These are phyloP conservation scores for Ectemnius continuus DNA, from an alignment of 2,888 invertebrate genomes.

Conservation along the genomic window DNA sequence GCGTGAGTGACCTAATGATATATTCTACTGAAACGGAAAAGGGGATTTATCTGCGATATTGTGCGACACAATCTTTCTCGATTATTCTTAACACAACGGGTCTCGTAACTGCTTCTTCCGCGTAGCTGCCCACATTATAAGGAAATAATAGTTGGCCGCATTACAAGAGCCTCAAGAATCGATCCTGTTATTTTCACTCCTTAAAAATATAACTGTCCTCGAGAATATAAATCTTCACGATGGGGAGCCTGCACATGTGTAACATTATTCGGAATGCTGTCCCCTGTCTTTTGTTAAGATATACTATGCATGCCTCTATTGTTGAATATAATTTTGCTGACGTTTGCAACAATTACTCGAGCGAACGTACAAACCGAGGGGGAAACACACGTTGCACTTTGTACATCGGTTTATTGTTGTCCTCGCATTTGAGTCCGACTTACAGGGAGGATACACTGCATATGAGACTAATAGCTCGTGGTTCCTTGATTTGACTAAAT, in stretches of 20 bases:
- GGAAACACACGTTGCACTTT: slow-evolving; percentile 18
- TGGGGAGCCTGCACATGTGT: not conserved
- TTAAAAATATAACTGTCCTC: too few species aligned
- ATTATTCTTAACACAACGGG: slow-evolving; percentile 32
- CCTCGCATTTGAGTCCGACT: not conserved
- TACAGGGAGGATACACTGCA: not conserved
- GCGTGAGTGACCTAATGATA: too few species aligned
- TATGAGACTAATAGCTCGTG: not conserved
- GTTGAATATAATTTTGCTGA: too few species aligned
- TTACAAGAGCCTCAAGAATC: too few species aligned
- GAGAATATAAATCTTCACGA: too few species aligned
- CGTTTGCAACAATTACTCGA: too few species aligned
- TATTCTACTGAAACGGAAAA: too few species aligned
- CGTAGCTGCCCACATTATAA: slow-evolving; percentile 29
- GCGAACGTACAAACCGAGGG: not conserved
- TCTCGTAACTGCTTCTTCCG: slow-evolving; percentile 29
- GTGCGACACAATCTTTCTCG: not conserved
- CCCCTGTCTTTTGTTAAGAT: too few species aligned
- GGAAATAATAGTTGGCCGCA: slow-evolving; percentile 22
- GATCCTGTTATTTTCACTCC: too few species aligned
- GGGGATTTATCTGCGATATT: too few species aligned
- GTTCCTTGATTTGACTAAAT: slow-evolving; percentile 11
- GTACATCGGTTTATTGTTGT: slow-evolving; percentile 35
- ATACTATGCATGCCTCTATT: too few species aligned
- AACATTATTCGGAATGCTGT: too few species aligned